These are phyloP conservation scores for Crax fasciolata DNA, from an alignment of 2,797 vertebrate species.

Conservation along the genomic window DNA sequence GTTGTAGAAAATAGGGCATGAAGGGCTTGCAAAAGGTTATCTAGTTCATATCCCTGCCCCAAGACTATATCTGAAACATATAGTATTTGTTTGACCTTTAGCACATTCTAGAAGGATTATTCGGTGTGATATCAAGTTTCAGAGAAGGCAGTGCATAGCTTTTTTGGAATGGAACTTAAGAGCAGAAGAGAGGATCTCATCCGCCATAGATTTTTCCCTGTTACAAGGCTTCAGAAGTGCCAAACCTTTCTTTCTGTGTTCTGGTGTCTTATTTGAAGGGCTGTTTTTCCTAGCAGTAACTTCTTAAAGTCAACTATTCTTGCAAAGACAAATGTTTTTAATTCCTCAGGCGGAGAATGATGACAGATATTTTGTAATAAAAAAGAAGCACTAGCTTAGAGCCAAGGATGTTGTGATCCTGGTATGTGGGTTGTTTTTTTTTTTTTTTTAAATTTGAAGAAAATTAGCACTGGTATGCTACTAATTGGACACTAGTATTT, in stretches of 20 bases:
- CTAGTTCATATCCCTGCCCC: neutral
- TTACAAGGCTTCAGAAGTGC: neutral
- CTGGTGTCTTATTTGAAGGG: constrained; percentile 10
- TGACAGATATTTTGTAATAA: constrained; percentile 35
- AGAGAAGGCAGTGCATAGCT: neutral
- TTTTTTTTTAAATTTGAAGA: neutral
- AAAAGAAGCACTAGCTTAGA: neutral
- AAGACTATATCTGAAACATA: neutral
- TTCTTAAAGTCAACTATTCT: constrained; percentile 30
- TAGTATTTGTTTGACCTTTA: constrained; percentile 12
- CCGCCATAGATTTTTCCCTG: neutral
- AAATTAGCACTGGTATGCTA: neutral
- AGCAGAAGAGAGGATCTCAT: neutral
- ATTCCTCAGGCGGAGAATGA: constrained; percentile 38
- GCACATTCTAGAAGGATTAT: neutral
- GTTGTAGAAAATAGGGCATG: neutral
- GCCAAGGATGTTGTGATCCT: constrained; percentile 28
- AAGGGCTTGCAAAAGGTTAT: neutral
- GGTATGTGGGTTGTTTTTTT: neutral
- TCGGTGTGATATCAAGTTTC: neutral
- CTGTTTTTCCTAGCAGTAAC: constrained; percentile 25
- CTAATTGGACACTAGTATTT: neutral
- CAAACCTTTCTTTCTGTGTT: constrained; percentile 10
- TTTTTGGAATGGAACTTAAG: neutral
- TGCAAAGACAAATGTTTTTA: constrained; percentile 56